phyloP scores from a whole-genome alignment of 2,888 invertebrate species.

The Tipula unca region DNA sequence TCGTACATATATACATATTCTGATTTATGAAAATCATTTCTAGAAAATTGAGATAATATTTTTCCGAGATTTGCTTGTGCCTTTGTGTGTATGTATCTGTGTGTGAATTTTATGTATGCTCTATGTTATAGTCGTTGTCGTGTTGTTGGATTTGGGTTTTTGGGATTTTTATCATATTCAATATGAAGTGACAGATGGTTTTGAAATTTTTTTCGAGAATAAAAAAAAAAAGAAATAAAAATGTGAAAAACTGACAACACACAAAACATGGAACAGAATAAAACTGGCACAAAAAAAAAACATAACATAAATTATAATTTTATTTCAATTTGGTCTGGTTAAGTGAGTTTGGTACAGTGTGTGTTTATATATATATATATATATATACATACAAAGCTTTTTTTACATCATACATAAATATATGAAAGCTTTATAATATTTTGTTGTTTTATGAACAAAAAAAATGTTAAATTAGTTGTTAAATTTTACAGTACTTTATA shows the following conservation, averaged over 20 bases:
- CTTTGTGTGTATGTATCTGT: not conserved
- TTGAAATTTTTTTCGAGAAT: not conserved
- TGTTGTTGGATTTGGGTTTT: not conserved
- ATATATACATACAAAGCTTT: not conserved
- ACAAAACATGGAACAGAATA: constrained; percentile 14
- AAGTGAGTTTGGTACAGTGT: not conserved
- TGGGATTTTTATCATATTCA: not conserved
- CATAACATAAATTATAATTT: not conserved
- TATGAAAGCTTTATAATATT: not conserved
- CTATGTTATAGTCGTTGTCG: not conserved
- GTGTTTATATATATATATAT: not conserved
- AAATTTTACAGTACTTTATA: not conserved
- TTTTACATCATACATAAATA: not conserved
- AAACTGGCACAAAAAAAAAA: not conserved
- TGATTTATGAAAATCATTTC: constrained; percentile 8
- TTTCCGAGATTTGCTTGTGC: not conserved
- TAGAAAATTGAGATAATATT: not conserved
- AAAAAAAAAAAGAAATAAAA: not conserved
- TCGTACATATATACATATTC: not conserved
- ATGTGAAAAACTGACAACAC: constrained; percentile 14
- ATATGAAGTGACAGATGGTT: not conserved
- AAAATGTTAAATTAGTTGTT: constrained; percentile 14
- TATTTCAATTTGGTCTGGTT: constrained; percentile 8
- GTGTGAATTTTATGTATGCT: not conserved
- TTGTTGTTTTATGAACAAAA: not conserved